Percentiles rank a stretch among this genome's conserved stretches.
Evolutionary conservation across 2,888 invertebrate genomes (phyloP).

Genomic region (Drosophila suboccidentalis): DNA sequence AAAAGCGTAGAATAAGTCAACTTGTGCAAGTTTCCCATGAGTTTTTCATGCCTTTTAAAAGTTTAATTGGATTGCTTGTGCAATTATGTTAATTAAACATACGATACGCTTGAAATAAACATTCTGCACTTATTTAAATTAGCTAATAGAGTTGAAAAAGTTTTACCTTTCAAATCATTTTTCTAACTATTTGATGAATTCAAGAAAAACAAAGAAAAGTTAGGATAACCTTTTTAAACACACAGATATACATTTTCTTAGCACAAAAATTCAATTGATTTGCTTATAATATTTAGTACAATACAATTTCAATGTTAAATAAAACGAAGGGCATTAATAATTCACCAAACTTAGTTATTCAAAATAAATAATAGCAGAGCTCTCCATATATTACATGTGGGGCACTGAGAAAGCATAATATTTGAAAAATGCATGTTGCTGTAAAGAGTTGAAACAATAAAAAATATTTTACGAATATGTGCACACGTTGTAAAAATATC

Average conservation of each 20-base stretch:
- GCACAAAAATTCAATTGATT: background rate
- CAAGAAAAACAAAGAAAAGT: background rate
- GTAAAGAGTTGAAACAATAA: conserved; percentile 20
- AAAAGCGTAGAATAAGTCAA: conserved; percentile 47
- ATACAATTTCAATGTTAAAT: background rate
- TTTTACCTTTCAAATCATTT: conserved; percentile 13
- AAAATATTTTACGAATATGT: conserved; percentile 18
- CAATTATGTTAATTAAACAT: conserved; percentile 70
- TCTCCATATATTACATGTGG: background rate
- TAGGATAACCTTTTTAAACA: too few relatives aligned
- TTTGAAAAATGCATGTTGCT: conserved; percentile 1
- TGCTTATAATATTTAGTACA: background rate
- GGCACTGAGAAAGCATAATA: background rate
- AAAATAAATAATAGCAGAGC: background rate
- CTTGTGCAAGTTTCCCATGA: conserved; percentile 29
- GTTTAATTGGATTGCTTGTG: conserved; percentile 55
- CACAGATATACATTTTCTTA: background rate
- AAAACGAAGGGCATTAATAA: too few relatives aligned
- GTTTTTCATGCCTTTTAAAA: conserved; percentile 45
- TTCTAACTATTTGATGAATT: background rate
- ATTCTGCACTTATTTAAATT: conserved; percentile 41
- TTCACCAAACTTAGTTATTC: too few relatives aligned
- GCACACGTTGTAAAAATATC: conserved; percentile 45
- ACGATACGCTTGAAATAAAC: conserved; percentile 39
- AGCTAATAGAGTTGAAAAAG: conserved; percentile 43